phyloP scores from a whole-genome alignment of 2,797 vertebrate genomes.

The Paedocypris micromegethes region DNA sequence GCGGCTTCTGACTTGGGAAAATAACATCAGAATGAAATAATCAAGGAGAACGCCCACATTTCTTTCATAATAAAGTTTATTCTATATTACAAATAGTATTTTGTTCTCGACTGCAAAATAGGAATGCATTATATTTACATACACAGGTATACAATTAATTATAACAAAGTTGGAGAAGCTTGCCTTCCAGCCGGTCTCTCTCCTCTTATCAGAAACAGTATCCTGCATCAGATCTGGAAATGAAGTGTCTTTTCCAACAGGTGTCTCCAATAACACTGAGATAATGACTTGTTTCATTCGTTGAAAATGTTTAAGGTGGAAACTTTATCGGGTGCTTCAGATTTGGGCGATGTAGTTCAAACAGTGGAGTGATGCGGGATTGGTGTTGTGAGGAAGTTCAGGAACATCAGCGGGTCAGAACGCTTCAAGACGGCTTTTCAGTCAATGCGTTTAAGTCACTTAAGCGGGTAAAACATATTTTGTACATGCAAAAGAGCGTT shows the following conservation, averaged over 20 bases:
- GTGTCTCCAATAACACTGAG: slow-evolving; percentile 90
- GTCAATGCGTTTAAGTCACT: slow-evolving; percentile 1
- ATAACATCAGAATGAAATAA: slow-evolving; percentile 36
- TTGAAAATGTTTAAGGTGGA: slow-evolving; percentile 78
- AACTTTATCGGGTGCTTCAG: slow-evolving; percentile 74
- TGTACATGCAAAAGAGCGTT: not conserved
- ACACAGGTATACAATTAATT: slow-evolving; percentile 99
- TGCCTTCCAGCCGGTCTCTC: slow-evolving; percentile 91
- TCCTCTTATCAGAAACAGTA: slow-evolving; percentile 82
- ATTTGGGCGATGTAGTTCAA: slow-evolving; percentile 47
- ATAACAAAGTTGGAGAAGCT: slow-evolving; percentile 99
- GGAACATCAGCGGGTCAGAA: slow-evolving; percentile 29
- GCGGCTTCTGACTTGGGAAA: slow-evolving; percentile 8
- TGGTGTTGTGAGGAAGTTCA: slow-evolving; percentile 48
- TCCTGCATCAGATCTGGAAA: slow-evolving; percentile 75
- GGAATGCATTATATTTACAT: slow-evolving; percentile 99
- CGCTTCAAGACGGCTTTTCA: slow-evolving; percentile 4
- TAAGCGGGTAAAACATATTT: slow-evolving; percentile 2
- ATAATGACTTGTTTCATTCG: slow-evolving; percentile 75
- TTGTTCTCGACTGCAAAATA: slow-evolving; percentile 99
- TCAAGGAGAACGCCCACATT: slow-evolving; percentile 42
- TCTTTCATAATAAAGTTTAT: slow-evolving; percentile 99
- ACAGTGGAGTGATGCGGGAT: slow-evolving; percentile 47
- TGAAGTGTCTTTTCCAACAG: slow-evolving; percentile 81
- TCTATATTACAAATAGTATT: slow-evolving; percentile 99